phyloP scores from a whole-genome alignment of 2,888 invertebrate genomes.

The Carabus problematicus region DNA sequence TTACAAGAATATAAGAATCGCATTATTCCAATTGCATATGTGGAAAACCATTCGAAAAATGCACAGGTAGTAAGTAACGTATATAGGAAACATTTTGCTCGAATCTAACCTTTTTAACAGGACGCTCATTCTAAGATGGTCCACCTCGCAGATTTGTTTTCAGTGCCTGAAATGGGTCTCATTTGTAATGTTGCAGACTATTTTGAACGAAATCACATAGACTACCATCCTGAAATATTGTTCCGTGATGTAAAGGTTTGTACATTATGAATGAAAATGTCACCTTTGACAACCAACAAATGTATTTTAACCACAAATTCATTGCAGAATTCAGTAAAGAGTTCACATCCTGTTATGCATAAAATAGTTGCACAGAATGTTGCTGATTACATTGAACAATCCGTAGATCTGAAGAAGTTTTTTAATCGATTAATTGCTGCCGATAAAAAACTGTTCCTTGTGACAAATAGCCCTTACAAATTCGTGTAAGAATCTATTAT shows the following conservation, averaged over 20 bases:
- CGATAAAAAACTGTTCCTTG: conserved; percentile 89
- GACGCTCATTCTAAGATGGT: conserved; percentile 79
- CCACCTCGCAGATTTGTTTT: conserved; percentile 95
- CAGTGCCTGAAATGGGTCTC: conserved; percentile 94
- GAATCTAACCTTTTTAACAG: conserved; percentile 55
- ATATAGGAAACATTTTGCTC: conserved; percentile 4
- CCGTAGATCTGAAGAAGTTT: conserved; percentile 74
- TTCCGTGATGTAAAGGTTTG: conserved; percentile 91
- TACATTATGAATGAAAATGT: background rate
- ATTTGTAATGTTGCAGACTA: conserved; percentile 94
- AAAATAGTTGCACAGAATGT: conserved; percentile 84
- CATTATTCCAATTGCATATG: conserved; percentile 86
- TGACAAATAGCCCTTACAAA: conserved; percentile 95
- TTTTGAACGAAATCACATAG: conserved; percentile 86
- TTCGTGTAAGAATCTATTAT: conserved; percentile 79
- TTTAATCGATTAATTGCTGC: conserved; percentile 76
- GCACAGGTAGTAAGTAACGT: conserved; percentile 64
- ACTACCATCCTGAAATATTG: conserved; percentile 94
- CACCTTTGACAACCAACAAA: background rate
- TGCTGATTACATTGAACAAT: conserved; percentile 79
- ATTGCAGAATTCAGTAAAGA: conserved; percentile 82
- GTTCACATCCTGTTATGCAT: conserved; percentile 90
- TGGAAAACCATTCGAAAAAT: conserved; percentile 78
- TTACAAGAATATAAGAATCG: conserved; percentile 83
- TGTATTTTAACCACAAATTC: conserved; percentile 19